Evolutionary conservation across 1,140 invertebrate species (phyloP), one percentile per base, ranked within the genome.

Genomic region (Limonius californicus): DNA sequence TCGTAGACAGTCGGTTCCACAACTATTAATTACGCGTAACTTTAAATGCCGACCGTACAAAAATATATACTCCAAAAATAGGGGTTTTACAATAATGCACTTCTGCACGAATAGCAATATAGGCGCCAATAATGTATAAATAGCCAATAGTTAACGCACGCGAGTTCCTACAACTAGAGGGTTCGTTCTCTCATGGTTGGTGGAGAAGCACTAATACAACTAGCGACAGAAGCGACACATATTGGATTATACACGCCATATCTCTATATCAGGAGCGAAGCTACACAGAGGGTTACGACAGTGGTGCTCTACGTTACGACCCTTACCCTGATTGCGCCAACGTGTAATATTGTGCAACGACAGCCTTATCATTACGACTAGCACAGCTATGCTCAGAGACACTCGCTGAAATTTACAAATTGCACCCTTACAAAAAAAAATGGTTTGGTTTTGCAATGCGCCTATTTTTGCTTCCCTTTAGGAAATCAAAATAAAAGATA

Each of bases 251-350:
- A 67, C 54, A 68, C 64, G 62, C 3, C 7, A 65, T 58, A 68
- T 68, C 67, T 69, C 68, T 72, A 69, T 65, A 68, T 69, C 54
- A 57, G 63, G 68, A 70, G 67, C 70, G 69, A 72, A 68, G 69
- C 70, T 72, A 68, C 59, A 61, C 66, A 68, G 21, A 27, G 15
- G 20, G 27, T 21, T 55, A 63, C 64, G 63, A 69, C 57, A 69
- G 70, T 73, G 66, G 67, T 72, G 70, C 69, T 70, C 67, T 73
- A 72, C 66, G 67, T 67, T 74, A 73, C 68, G 68, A 50, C 71
- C 69, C 71, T 72, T 74, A 76, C 73, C 73, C 74, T 75, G 73
- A 73, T 75, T 74, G 64, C 66, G 74, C 71, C 71, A 68, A 68
- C 65, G 61, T 68, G 65, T 65, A 67, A 67, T 72, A 75, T 75